Base-by-base conservation (phyloP, 2,888 invertebrate genomes). In the Polydrusus pterygomalis region DNA sequence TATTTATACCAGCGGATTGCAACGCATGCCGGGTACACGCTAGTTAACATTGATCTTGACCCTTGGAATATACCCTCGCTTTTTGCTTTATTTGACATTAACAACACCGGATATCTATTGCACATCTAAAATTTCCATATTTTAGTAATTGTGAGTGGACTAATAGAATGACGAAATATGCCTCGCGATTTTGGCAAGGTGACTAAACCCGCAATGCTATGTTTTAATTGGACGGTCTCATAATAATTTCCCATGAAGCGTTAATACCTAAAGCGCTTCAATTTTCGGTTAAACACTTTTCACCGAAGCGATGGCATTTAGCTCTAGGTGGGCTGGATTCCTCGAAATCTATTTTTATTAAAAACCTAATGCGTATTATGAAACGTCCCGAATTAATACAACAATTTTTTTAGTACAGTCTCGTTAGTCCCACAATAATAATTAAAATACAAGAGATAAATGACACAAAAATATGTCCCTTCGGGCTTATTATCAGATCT, bases 341-440 rank as follows among this genome's bases (percentile, higher is more conserved):
- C 30, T 38, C 25, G 70, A 70, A 75, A 63, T 75, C 75, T 75
- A 75, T 75, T 75, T 75, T 62, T 70, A 71, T 58, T 70, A 56
- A 63, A 75, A 64, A 49, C 43, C 45, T 62, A 75, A 70, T 65
- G 65, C 71, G 75, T 67, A 60, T 67, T 63, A 64, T 47, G 20
- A 64, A 54, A 71, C 34, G 43, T 64, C 11, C 17, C 45, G 40
- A 67, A 70, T 47, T 70, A 60, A 34, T 25, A 49, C 30, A 47
- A 47, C 34, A 47, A 47, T n/a, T 47, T 43, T n/a, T 43, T 25
- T 56, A 10, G 11, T 60, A 72, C 45, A 18, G 10, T 60, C 25
- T 25, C 25, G 25, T 34, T 25, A 10, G 17, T 51, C 11, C 34
- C 34, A n/a, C 2, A 13, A 58, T 9, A 38, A 60, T 17, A 38